Evolutionary conservation across 2,888 invertebrate species (phyloP), one percentile per base, ranked within the genome.

Genomic region (Tortricodes alternella): DNA sequence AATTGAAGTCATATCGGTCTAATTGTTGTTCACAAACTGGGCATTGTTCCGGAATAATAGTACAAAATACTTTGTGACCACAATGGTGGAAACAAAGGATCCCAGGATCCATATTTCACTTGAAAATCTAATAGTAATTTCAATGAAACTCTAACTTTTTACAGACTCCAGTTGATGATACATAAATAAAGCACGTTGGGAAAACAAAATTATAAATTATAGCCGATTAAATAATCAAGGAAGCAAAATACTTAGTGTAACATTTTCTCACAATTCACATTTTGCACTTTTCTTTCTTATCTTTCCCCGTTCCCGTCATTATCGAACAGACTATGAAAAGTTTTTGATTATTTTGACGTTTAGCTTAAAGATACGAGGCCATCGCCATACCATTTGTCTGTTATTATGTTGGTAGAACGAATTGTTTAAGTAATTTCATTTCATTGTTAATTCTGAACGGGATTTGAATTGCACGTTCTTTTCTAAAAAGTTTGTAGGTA

Each of bases 1-100:
- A 91, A 64, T 93, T 92, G 73, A 95, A 91, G 80, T 93, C 93
- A 64, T 90, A 90, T 82, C 89, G 83, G 69, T 90, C 89, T 32
- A 90, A 72, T 68, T 80, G 84, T 64, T 91, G 91, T 64, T 92
- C 90, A 84, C 98, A 98, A 67, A 94, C 92, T 53, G 97, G 97
- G 79, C 97, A 98, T 65, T 86, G 83, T 72, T 93, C 92, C 43
- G 97, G 97, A 73, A 97, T 91, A 65, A 91, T 86, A 73, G 95
- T 95, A 79, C 96, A 97, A 88, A 97, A 96, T 67, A 97, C 93
- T 89, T 95, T 94, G 62, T 94, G 92, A 56, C 93, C 93, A 83
- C 97, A 97, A 86, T 98, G 98, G 91, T 96, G 96, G 87, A 97
- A 96, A 91, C 97, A 97, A 80, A 97, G 92, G 78, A 97, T 95